phyloP scores from a whole-genome alignment of 1,140 invertebrate genomes.

The Gryllus bimaculatus region DNA sequence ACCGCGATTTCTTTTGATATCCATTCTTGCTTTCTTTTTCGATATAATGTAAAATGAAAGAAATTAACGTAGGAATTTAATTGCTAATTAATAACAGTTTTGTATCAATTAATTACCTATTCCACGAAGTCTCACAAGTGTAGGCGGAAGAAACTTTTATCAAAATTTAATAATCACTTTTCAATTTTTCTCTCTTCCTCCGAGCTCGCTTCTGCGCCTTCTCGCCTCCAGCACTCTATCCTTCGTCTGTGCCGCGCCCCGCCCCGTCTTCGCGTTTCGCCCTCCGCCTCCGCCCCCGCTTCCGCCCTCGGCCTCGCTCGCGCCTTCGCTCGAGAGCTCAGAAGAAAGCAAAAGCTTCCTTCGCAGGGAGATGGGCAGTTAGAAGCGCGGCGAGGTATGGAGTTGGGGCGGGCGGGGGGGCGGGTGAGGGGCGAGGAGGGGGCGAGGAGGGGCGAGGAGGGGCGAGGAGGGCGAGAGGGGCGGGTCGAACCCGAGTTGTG shows the following conservation, averaged over 20 bases:
- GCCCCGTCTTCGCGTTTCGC: too few species aligned
- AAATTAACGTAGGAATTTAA: conserved; percentile 10
- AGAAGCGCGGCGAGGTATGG: too few species aligned
- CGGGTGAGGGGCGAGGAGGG: too few species aligned
- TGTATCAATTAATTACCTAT: conserved; percentile 11
- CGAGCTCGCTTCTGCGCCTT: not conserved
- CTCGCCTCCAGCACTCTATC: not conserved
- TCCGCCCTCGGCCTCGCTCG: not conserved
- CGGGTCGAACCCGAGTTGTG: too few species aligned
- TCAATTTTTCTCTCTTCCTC: not conserved
- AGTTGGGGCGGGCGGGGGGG: too few species aligned
- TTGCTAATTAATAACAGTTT: conserved; percentile 13
- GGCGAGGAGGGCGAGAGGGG: too few species aligned
- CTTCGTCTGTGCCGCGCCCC: too few species aligned
- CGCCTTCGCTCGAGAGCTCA: too few species aligned
- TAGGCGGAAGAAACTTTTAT: not conserved
- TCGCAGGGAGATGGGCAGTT: too few species aligned
- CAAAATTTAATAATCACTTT: conserved; percentile 6
- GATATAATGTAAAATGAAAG: not conserved
- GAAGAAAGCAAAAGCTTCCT: too few species aligned
- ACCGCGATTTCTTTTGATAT: not conserved
- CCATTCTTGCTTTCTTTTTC: not conserved
- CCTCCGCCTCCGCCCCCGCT: too few species aligned
- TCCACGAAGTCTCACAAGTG: not conserved
- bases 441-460: too few species aligned